Conservation (phyloP, 1,140 invertebrate genomes). For the Drosophila burlai region DNA sequence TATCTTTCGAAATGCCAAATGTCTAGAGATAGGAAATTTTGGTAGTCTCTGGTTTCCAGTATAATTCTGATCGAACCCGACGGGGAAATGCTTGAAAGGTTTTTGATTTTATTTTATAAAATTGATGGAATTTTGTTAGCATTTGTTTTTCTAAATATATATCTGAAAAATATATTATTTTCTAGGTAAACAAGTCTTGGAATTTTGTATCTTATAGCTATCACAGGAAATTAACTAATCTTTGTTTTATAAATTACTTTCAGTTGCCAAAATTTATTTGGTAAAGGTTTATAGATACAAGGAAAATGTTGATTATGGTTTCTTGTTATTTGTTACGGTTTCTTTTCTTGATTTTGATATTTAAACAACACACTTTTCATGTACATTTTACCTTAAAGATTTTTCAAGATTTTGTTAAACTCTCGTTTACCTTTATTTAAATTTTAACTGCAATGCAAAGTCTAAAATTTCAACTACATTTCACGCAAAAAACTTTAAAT, state of each 20-base stretch:
- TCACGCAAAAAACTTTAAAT: background rate
- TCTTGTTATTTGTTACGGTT: too few species aligned
- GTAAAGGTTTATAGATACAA: background rate
- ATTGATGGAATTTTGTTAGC: background rate
- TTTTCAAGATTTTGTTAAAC: too few species aligned
- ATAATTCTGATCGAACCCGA: constrained; percentile 6
- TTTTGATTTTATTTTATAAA: background rate
- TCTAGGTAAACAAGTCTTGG: background rate
- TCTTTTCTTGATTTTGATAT: too few species aligned
- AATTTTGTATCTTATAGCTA: background rate
- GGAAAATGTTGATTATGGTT: background rate
- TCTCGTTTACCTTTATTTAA: too few species aligned
- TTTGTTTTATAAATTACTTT: background rate
- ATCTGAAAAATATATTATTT: background rate
- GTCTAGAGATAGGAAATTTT: constrained; percentile 36
- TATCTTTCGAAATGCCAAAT: constrained; percentile 59
- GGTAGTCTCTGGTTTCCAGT: constrained; percentile 1
- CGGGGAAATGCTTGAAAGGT: background rate
- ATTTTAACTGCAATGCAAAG: too few species aligned
- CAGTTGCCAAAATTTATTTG: background rate
- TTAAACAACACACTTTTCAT: too few species aligned
- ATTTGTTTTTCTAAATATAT: background rate
- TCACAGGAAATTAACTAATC: background rate
- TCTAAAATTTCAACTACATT: background rate
- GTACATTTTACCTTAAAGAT: too few species aligned